Evolutionary conservation across 35 echinoderm and acorn worm genomes (phyloP), one percentile per base, ranked within the genome.

Genomic region (Lytechinus pictus): DNA sequence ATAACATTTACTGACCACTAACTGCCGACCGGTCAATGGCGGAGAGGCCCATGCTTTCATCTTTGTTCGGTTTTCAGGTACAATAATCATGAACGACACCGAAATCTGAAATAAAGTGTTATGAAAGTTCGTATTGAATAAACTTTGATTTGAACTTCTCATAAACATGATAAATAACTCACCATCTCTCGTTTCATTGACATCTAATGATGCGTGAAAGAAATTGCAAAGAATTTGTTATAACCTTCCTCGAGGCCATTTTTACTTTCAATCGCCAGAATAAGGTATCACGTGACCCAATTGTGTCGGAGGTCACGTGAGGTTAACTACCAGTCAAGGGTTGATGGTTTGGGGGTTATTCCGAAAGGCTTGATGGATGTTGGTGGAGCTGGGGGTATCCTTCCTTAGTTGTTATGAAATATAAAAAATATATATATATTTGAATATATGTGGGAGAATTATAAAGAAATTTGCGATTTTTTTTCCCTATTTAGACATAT

Each of bases 101-200:
- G 33, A 44, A 44, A 44, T 44, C 33, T 44, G 33, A 44, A 44
- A 44, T 79, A 79, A 19, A 27, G 66, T 24, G n/a, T 24, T 79
- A 79, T 79, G 19, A 5, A 79, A 4, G 21, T 16, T 79, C 66
- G 21, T 79, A 24, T 58, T 58, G 56, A 79, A 79, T 79, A 79
- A 19, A 79, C 16, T 24, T 79, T 79, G 0, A 16, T 24, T 24
- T 79, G 66, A n/a, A 79, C 66, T 79, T 79, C 0, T 24, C 19
- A 79, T 79, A 79, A 79, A 79, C 66, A 79, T 79, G 21, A 79
- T 79, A 79, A 79, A 79, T 79, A 79, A 79, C 66, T 79, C 66
- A 79, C 16, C 66, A n/a, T 79, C 66, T 79, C 66, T 79, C 66
- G 66, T 79, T 79, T 79, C 66, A 79, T 24, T 79, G 16, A 24